These are phyloP conservation scores for Dorcus parallelipipedus DNA, from an alignment of 2,888 invertebrate genomes.

Conservation along the genomic window DNA sequence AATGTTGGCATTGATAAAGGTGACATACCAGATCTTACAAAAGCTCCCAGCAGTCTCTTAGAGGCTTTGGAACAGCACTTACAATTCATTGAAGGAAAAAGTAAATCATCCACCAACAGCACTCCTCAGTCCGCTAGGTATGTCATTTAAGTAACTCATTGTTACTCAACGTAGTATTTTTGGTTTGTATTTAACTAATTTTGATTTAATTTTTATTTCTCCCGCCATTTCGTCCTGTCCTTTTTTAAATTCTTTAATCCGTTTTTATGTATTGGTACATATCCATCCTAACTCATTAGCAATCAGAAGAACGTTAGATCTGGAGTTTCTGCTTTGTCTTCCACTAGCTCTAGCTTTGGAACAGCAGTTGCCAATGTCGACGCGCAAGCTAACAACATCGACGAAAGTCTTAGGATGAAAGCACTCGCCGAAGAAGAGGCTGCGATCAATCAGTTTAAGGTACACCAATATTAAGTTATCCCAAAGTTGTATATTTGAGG, in stretches of 20 bases:
- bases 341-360: constrained; percentile 85
- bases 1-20: constrained; percentile 98
- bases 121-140: constrained; percentile 84
- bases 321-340: constrained; percentile 83
- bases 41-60: constrained; percentile 94
- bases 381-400: constrained; percentile 68
- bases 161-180: constrained; percentile 6
- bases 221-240: constrained; percentile 11
- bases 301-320: constrained; percentile 87
- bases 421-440: constrained; percentile 95
- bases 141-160: constrained; percentile 9
- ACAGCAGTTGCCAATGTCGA: constrained; percentile 62
- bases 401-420: constrained; percentile 80
- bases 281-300: constrained; percentile 50
- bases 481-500: neutral
- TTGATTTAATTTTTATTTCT: constrained; percentile 24
- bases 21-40: constrained; percentile 96
- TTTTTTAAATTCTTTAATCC: neutral
- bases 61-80: constrained; percentile 97
- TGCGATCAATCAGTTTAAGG: constrained; percentile 91
- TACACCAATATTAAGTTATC: constrained; percentile 40
- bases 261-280: neutral
- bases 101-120: constrained; percentile 76
- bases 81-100: constrained; percentile 85
- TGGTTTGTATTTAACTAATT: constrained; percentile 21